These are phyloP conservation scores for Aelia acuminata DNA, from an alignment of 2,888 invertebrate genomes.

Conservation along the genomic window DNA sequence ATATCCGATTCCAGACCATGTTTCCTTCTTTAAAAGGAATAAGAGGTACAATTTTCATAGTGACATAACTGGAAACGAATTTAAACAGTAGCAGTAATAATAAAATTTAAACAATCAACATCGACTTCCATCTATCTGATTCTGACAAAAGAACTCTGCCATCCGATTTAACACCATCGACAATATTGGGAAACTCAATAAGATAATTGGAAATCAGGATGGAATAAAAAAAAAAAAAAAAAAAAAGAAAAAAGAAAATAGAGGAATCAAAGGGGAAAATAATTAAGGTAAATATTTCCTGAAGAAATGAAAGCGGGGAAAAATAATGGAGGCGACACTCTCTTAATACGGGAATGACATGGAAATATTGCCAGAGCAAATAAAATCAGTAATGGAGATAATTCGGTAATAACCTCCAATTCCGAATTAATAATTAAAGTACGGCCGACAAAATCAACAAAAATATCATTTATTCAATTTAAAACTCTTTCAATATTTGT, in stretches of 20 bases:
- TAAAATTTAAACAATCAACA: slow-evolving; percentile 38
- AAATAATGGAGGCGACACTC: slow-evolving; percentile 35
- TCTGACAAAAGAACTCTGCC: background rate
- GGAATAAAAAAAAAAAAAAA: background rate
- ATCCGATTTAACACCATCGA: slow-evolving; percentile 27
- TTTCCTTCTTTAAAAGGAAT: too few relatives aligned
- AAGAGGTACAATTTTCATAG: too few relatives aligned
- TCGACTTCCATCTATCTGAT: background rate
- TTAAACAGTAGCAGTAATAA: background rate
- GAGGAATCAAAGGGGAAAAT: slow-evolving; percentile 32
- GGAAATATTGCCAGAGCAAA: slow-evolving; percentile 53
- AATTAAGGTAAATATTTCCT: slow-evolving; percentile 53
- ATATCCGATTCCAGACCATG: too few relatives aligned
- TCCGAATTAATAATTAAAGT: slow-evolving; percentile 57
- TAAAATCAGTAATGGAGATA: slow-evolving; percentile 58
- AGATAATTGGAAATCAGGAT: slow-evolving; percentile 38
- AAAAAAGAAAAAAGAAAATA: background rate
- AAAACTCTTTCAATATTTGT: slow-evolving; percentile 55
- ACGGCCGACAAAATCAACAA: slow-evolving; percentile 56
- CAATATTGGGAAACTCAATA: slow-evolving; percentile 30
- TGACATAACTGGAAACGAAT: background rate
- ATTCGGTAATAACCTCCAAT: slow-evolving; percentile 55
- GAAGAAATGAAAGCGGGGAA: slow-evolving; percentile 37
- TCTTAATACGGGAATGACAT: slow-evolving; percentile 57
- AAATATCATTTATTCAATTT: slow-evolving; percentile 59